phyloP scores from a whole-genome alignment of 1,140 invertebrate genomes.

The Bombus pyrosoma region DNA sequence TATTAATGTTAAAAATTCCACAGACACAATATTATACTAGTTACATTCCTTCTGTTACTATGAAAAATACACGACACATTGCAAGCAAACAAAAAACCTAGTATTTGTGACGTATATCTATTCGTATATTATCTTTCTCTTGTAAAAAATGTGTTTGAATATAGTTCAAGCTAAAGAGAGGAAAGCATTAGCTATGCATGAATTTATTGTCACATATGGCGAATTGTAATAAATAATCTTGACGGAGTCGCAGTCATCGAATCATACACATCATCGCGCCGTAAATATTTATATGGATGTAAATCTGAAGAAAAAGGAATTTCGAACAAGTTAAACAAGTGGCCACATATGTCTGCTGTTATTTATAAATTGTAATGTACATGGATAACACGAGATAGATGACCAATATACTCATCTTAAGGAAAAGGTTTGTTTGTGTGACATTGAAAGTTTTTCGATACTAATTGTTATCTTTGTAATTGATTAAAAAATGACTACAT shows the following conservation, averaged over 20 bases:
- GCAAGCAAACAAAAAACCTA: not conserved
- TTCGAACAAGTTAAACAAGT: not conserved
- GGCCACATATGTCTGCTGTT: not conserved
- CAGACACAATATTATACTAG: not conserved
- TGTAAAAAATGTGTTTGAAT: not conserved
- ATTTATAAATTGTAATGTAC: slow-evolving; percentile 32
- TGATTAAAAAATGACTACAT: too few species aligned
- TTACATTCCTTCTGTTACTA: slow-evolving; percentile 33
- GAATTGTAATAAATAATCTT: slow-evolving; percentile 13
- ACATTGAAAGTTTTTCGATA: not conserved
- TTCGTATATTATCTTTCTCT: not conserved
- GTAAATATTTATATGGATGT: slow-evolving; percentile 31
- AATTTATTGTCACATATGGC: not conserved
- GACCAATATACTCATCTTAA: slow-evolving; percentile 1
- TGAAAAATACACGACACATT: slow-evolving; percentile 3
- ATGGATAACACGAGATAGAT: slow-evolving; percentile 9
- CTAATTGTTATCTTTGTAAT: slow-evolving; percentile 14
- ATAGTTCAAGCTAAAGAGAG: not conserved
- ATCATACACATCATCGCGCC: not conserved
- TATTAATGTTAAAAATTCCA: not conserved
- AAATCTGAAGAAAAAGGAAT: not conserved
- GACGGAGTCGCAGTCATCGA: not conserved
- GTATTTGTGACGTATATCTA: not conserved
- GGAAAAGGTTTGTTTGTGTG: not conserved
- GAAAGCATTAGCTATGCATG: not conserved